Percentiles rank a stretch among this genome's conserved stretches.
Conservation (phyloP, 2,888 invertebrate genomes). For the Anaspis maculata region DNA sequence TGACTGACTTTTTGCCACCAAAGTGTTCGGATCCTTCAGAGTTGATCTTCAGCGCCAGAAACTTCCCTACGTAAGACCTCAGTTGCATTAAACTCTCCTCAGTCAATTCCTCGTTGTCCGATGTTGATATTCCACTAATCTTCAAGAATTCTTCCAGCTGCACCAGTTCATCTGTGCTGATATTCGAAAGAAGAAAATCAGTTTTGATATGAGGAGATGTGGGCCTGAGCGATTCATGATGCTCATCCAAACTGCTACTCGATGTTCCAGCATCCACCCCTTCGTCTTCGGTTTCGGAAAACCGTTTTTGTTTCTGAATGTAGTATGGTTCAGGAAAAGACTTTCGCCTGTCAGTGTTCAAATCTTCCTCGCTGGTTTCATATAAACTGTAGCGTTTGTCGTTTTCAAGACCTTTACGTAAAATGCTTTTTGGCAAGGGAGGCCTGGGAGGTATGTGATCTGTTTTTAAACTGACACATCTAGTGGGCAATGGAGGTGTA, state of each 20-base stretch:
- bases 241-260: constrained; percentile 53
- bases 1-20: constrained; percentile 62
- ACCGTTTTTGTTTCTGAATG: constrained; percentile 31
- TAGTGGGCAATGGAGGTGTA: constrained; percentile 54
- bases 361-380: constrained; percentile 53
- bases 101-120: constrained; percentile 55
- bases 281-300: constrained; percentile 50
- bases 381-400: constrained; percentile 66
- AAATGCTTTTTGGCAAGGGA: constrained; percentile 63
- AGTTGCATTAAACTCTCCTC: constrained; percentile 63
- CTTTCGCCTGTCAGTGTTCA: constrained; percentile 46
- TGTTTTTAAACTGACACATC: constrained; percentile 55
- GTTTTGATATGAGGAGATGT: constrained; percentile 16
- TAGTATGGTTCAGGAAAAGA: constrained; percentile 71
- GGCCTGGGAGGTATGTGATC: constrained; percentile 60
- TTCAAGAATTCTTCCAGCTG: constrained; percentile 65
- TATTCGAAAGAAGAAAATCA: constrained; percentile 33
- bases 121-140: constrained; percentile 60
- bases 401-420: constrained; percentile 35
- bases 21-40: constrained; percentile 56
- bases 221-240: constrained; percentile 34
- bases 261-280: constrained; percentile 49
- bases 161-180: constrained; percentile 55
- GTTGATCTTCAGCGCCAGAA: constrained; percentile 61
- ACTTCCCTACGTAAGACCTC: constrained; percentile 62